phyloP scores from a whole-genome alignment of 2,888 invertebrate genomes.

The Drosophila robusta region DNA sequence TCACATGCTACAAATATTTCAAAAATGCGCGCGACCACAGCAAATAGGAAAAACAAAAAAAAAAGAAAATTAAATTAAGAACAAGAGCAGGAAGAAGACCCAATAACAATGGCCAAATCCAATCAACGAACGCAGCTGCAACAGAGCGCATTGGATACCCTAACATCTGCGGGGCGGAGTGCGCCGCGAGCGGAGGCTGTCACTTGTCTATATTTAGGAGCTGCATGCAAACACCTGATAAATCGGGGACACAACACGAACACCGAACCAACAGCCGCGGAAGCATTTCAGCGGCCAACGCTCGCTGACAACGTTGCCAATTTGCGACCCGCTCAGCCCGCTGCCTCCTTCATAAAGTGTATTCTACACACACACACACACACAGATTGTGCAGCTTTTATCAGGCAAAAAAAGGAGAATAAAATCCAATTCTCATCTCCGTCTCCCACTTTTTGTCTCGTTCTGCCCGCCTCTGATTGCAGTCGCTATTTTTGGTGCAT shows the following conservation, averaged over 20 bases:
- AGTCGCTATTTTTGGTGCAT: constrained; percentile 14
- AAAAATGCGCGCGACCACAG: constrained; percentile 59
- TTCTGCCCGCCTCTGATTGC: neutral
- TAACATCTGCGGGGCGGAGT: no score
- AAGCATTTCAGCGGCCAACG: constrained; percentile 35
- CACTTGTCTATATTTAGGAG: constrained; percentile 71
- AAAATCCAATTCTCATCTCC: constrained; percentile 12
- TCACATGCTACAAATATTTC: constrained; percentile 63
- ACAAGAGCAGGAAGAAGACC: constrained; percentile 25
- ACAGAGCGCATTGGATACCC: neutral
- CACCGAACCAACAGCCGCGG: constrained; percentile 29
- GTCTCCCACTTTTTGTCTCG: neutral
- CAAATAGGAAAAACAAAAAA: constrained; percentile 10
- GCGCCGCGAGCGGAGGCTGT: constrained; percentile 10
- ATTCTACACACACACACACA: neutral
- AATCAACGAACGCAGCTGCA: constrained; percentile 31
- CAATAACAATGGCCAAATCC: constrained; percentile 35
- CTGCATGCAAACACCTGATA: constrained; percentile 82
- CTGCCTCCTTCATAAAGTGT: neutral
- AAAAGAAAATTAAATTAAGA: constrained; percentile 12
- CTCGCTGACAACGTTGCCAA: constrained; percentile 37
- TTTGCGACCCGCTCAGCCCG: constrained; percentile 6
- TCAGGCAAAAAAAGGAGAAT: constrained; percentile 3
- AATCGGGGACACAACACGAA: constrained; percentile 74
- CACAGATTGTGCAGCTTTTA: constrained; percentile 32